Conservation (phyloP, 2,888 invertebrate genomes). For the Spisula subtruncata region DNA sequence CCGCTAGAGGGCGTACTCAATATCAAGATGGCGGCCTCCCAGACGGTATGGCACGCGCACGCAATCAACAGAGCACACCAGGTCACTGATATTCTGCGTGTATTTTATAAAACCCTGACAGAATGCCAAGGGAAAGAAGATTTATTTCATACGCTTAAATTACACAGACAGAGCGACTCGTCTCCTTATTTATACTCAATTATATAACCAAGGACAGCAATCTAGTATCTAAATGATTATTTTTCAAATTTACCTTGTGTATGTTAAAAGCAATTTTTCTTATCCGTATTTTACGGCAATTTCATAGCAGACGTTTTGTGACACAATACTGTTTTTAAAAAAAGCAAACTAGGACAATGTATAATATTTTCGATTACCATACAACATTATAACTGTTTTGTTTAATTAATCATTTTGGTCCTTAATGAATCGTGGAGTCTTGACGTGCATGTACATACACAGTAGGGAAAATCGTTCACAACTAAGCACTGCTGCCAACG, state of each 20-base stretch:
- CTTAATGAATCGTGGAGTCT: too few relatives aligned
- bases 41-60: slow-evolving; percentile 36
- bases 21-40: slow-evolving; percentile 20
- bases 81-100: slow-evolving; percentile 3
- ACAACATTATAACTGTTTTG: too few relatives aligned
- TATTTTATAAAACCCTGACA: slow-evolving; percentile 29
- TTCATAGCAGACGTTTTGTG: too few relatives aligned
- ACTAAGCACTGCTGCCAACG: too few relatives aligned
- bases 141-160: background rate
- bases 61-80: slow-evolving; percentile 22
- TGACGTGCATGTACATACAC: too few relatives aligned
- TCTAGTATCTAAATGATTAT: background rate
- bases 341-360: too few relatives aligned
- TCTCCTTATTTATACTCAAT: background rate
- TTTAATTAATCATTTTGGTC: too few relatives aligned
- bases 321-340: too few relatives aligned
- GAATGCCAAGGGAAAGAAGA: slow-evolving; percentile 31
- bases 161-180: slow-evolving; percentile 30
- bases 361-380: too few relatives aligned
- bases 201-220: slow-evolving; percentile 6
- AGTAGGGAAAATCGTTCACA: too few relatives aligned
- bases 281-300: too few relatives aligned
- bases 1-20: slow-evolving; percentile 30
- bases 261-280: background rate
- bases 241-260: background rate